These are phyloP conservation scores for Drosophila littoralis DNA, from an alignment of 1,140 invertebrate species.

Conservation along the genomic window DNA sequence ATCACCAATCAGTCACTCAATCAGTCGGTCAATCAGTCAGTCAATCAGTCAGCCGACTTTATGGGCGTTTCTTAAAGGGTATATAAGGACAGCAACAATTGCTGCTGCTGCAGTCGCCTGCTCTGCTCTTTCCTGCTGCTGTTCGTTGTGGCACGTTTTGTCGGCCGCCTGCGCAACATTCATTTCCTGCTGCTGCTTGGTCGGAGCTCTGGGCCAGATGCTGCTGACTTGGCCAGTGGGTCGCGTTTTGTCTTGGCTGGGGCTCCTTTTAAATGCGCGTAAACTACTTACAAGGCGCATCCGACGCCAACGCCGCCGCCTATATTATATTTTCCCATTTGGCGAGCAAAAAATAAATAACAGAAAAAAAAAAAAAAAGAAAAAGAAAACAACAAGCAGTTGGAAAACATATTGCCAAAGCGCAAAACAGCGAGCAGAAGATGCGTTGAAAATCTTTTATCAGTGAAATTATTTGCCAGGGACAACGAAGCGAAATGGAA, in stretches of 20 bases:
- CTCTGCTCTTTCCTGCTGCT: conserved; percentile 24
- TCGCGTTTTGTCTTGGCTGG: conserved; percentile 16
- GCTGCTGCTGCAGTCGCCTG: conserved; percentile 8
- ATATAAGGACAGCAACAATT: conserved; percentile 4
- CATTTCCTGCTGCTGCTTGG: conserved; percentile 71
- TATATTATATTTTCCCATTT: conserved; percentile 38
- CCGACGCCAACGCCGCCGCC: conserved; percentile 28
- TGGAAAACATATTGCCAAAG: conserved; percentile 76
- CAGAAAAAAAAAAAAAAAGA: background rate
- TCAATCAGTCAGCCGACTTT: too few species aligned
- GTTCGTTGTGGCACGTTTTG: conserved; percentile 59
- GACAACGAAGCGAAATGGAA: conserved; percentile 54
- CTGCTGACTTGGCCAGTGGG: conserved; percentile 13
- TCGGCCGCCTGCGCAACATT: conserved; percentile 71
- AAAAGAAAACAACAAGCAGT: conserved; percentile 25
- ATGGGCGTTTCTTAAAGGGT: background rate
- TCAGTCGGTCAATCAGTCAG: too few species aligned
- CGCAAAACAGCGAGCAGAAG: conserved; percentile 76
- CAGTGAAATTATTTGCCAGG: conserved; percentile 80
- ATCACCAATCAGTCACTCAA: too few species aligned
- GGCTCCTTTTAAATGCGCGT: conserved; percentile 70
- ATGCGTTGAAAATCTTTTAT: conserved; percentile 82
- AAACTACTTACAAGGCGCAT: conserved; percentile 73
- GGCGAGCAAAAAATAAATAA: conserved; percentile 7
- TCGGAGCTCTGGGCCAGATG: conserved; percentile 3